These are phyloP conservation scores for Adelphocoris suturalis DNA, from an alignment of 2,888 invertebrate species.

Conservation along the genomic window DNA sequence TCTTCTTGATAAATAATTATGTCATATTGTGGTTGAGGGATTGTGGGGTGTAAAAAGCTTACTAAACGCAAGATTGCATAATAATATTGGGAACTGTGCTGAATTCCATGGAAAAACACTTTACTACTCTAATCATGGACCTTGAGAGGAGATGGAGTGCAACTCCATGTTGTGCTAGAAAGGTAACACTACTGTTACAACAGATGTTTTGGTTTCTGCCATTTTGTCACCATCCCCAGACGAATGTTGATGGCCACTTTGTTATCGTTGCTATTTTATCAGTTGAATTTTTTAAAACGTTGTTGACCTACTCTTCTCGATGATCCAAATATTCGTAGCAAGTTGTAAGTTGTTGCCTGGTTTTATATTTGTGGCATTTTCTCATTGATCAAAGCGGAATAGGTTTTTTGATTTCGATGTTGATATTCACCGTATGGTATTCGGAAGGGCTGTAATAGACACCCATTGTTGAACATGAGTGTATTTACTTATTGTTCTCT, in stretches of 20 bases:
- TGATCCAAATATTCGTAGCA: not conserved
- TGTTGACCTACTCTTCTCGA: not conserved
- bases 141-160: no score
- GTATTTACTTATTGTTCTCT: not conserved
- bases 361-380: not conserved
- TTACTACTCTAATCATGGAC: no score
- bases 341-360: not conserved
- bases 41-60: no score
- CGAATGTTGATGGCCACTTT: conserved; percentile 57
- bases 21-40: no score
- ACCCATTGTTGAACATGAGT: no score
- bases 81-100: no score
- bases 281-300: conserved; percentile 8
- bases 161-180: not conserved
- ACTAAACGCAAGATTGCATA: no score
- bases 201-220: conserved; percentile 69
- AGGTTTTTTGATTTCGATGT: not conserved
- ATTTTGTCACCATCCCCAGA: conserved; percentile 41
- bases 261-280: conserved; percentile 43
- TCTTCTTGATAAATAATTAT: no score
- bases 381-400: not conserved
- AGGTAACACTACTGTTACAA: conserved; percentile 72
- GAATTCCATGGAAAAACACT: no score
- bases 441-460: not conserved
- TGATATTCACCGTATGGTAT: conserved; percentile 16